Conservation (phyloP, 2,797 vertebrate genomes). For the Chelon labrosus region DNA sequence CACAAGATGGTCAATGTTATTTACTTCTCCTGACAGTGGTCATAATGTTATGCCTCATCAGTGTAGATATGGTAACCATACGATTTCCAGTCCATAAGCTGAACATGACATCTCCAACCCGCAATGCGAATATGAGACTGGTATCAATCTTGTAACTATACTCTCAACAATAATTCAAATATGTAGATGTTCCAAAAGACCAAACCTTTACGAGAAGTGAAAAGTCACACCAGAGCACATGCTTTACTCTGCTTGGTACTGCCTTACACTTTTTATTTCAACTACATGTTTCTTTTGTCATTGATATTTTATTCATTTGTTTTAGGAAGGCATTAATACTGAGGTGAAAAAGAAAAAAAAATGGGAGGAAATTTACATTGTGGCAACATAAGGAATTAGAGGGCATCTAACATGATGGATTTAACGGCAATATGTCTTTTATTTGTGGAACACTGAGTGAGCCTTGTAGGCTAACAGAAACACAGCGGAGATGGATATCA, state of each 20-base stretch:
- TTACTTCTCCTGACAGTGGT: too few species aligned
- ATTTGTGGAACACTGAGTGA: slow-evolving; percentile 38
- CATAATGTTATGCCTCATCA: too few species aligned
- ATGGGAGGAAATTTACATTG: not conserved
- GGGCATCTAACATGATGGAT: not conserved
- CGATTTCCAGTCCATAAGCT: not conserved
- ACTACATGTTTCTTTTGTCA: too few species aligned
- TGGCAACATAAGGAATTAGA: not conserved
- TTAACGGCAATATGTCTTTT: slow-evolving; percentile 33
- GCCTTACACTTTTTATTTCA: not conserved
- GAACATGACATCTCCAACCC: too few species aligned
- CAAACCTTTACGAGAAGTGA: not conserved
- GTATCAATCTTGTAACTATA: not conserved
- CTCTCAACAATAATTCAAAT: not conserved
- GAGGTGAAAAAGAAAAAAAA: too few species aligned
- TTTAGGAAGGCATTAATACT: too few species aligned
- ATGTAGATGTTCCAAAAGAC: not conserved
- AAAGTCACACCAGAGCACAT: not conserved
- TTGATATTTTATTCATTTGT: too few species aligned
- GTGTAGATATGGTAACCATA: not conserved
- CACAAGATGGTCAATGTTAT: too few species aligned
- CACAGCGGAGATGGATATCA: slow-evolving; percentile 43
- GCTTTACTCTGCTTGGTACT: not conserved
- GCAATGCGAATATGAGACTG: not conserved
- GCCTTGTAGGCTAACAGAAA: slow-evolving; percentile 30